A percentile compares a stretch with the other conserved stretches of the same genome.
These are phyloP conservation scores for Lepisosteus oculatus DNA, from an alignment of 2,113 vertebrate genomes.

Conservation along the genomic window DNA sequence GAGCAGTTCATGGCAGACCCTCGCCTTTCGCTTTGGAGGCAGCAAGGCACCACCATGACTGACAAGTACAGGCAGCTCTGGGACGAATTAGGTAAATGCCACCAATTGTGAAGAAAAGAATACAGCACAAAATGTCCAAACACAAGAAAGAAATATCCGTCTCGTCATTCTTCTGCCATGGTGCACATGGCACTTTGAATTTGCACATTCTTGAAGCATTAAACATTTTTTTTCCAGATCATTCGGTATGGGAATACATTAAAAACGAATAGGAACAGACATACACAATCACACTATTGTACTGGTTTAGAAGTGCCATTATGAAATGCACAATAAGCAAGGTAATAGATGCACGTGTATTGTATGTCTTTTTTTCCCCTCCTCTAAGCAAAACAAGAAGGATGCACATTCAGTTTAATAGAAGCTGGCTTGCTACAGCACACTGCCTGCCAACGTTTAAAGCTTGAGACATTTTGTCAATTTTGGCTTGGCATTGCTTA, in stretches of 20 bases:
- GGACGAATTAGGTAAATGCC: conserved; percentile 80
- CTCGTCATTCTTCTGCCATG: too few relatives aligned
- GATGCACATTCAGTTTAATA: conserved; percentile 37
- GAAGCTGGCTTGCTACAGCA: conserved; percentile 24
- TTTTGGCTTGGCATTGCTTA: conserved; percentile 32
- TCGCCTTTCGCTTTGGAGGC: conserved; percentile 84
- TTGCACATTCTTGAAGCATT: too few relatives aligned
- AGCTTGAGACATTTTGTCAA: conserved; percentile 32
- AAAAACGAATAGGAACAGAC: too few relatives aligned
- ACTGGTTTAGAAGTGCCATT: not conserved
- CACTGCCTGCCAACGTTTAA: conserved; percentile 33
- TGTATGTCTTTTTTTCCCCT: too few relatives aligned
- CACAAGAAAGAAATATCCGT: too few relatives aligned
- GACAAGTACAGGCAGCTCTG: conserved; percentile 97
- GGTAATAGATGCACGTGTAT: not conserved
- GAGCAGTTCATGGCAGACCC: conserved; percentile 97
- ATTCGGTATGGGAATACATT: too few relatives aligned
- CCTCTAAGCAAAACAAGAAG: conserved; percentile 5
- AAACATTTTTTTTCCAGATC: too few relatives aligned
- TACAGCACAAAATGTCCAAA: not conserved
- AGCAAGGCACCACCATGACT: conserved; percentile 93
- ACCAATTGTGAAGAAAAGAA: not conserved
- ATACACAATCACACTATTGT: too few relatives aligned
- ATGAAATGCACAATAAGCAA: not conserved
- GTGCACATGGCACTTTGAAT: too few relatives aligned